Percentiles rank a stretch among this genome's conserved stretches.
Conservation (phyloP, 2,113 vertebrate species). For the Datnioides undecimradiatus region DNA sequence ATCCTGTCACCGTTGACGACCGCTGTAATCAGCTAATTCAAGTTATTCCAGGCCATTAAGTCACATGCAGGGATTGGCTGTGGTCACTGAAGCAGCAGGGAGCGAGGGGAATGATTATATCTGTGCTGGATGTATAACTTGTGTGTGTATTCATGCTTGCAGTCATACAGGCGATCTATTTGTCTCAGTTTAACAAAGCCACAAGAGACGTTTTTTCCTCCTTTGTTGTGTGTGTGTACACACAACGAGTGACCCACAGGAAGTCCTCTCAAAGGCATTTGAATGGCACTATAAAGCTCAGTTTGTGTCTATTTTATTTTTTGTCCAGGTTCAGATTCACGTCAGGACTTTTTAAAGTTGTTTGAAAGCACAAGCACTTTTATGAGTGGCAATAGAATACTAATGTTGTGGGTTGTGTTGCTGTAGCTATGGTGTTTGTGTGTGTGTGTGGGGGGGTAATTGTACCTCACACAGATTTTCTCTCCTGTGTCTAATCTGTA, state of each 20-base stretch:
- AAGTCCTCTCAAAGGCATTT: slow-evolving; percentile 38
- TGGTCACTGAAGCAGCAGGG: slow-evolving; percentile 57
- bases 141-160: slow-evolving; percentile 9
- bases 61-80: slow-evolving; percentile 57
- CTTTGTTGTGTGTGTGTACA: slow-evolving; percentile 19
- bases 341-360: slow-evolving; percentile 11
- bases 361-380: slow-evolving; percentile 30
- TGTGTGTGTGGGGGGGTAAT: slow-evolving; percentile 31
- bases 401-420: slow-evolving; percentile 34
- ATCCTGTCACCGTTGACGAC: slow-evolving; percentile 73
- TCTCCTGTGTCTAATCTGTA: slow-evolving; percentile 70
- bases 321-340: slow-evolving; percentile 15
- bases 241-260: slow-evolving; percentile 23
- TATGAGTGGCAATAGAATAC: slow-evolving; percentile 45
- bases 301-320: slow-evolving; percentile 21
- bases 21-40: slow-evolving; percentile 78
- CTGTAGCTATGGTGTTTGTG: slow-evolving; percentile 15
- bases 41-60: slow-evolving; percentile 78
- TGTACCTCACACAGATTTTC: slow-evolving; percentile 61
- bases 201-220: not conserved
- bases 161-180: slow-evolving; percentile 24
- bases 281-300: slow-evolving; percentile 55
- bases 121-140: slow-evolving; percentile 21
- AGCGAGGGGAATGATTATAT: slow-evolving; percentile 26
- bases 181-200: slow-evolving; percentile 40